Base-by-base conservation (phyloP, 2,888 invertebrate genomes). In the Campoletis raptor region DNA sequence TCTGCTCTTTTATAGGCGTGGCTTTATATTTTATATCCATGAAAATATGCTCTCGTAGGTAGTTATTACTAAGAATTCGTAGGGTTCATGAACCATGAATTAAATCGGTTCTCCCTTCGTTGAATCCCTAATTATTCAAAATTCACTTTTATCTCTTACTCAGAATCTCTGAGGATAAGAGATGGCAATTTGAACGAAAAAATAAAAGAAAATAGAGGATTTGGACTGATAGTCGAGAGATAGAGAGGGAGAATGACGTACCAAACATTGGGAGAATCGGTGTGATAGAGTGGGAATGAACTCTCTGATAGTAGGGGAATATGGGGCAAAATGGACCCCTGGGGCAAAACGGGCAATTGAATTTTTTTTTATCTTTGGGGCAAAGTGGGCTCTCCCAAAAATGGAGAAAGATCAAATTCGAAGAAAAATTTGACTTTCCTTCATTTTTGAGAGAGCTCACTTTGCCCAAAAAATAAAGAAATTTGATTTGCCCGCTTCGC, bases 281-380 rank as follows among this genome's bases (percentile, higher is more conserved):
- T 30, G 7, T 30, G 24, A 30, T 57, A 30, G 15, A 15, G 15
- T 30, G 15, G 30, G 30, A 30, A 12, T 30, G 15, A 30, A 24
- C 61, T 61, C 61, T 61, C 61, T 61, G 61, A 6, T 61, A 61
- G 30, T 30, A n/a, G n/a, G n/a, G n/a, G n/a, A n/a, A n/a, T n/a
- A n/a, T n/a, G n/a, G n/a, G n/a, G n/a, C n/a, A n/a, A n/a, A n/a
- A n/a, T n/a, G n/a, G n/a, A n/a, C n/a, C n/a, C n/a, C n/a, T n/a
- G n/a, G n/a, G n/a, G n/a, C n/a, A n/a, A n/a, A n/a, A n/a, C n/a
- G n/a, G n/a, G n/a, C n/a, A n/a, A n/a, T n/a, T n/a, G n/a, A n/a
- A n/a, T n/a, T n/a, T n/a, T n/a, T n/a, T n/a, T n/a, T n/a, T n/a
- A n/a, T n/a, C n/a, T n/a, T n/a, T n/a, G n/a, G n/a, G n/a, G n/a